Evolutionary conservation across 2,113 vertebrate genomes (phyloP).

Genomic region (Hippoglossus stenolepis): DNA sequence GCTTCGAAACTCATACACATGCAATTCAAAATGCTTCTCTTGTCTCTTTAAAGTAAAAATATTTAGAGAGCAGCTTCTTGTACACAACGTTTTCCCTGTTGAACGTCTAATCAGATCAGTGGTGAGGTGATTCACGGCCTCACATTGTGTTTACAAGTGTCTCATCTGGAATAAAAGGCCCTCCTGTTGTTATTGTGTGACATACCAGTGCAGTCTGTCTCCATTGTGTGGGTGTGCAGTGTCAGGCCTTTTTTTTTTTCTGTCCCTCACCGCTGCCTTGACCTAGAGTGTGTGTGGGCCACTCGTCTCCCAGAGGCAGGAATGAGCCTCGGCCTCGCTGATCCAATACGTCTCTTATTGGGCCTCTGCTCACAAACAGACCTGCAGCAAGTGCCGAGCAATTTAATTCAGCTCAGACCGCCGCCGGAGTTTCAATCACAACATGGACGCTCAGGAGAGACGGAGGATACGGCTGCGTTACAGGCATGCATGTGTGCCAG

Average conservation of each 20-base stretch:
- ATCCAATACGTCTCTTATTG: conserved; percentile 55
- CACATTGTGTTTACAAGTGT: neutral
- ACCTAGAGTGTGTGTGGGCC: conserved; percentile 39
- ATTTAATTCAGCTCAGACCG: conserved; percentile 52
- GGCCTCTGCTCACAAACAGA: conserved; percentile 61
- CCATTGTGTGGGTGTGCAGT: conserved; percentile 50
- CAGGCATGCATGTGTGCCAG: neutral
- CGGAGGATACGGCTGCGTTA: neutral
- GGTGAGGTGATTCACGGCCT: conserved; percentile 44
- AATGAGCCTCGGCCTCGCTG: conserved; percentile 45
- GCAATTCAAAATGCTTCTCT: neutral
- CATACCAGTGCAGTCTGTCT: conserved; percentile 23
- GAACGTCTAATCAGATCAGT: conserved; percentile 50
- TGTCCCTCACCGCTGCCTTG: conserved; percentile 34
- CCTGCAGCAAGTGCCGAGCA: conserved; percentile 30
- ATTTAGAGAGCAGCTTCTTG: neutral
- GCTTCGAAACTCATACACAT: neutral
- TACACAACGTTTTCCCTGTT: neutral
- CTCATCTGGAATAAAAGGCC: neutral
- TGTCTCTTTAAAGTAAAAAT: neutral
- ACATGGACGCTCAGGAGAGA: conserved; percentile 47
- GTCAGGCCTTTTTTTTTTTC: conserved; percentile 11
- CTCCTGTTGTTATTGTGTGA: conserved; percentile 38
- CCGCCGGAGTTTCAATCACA: conserved; percentile 47
- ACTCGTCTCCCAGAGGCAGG: conserved; percentile 54